Percentiles rank a stretch among this genome's conserved stretches.
Conservation (phyloP, 2,888 invertebrate species). For the Notocelia uddmanniana region DNA sequence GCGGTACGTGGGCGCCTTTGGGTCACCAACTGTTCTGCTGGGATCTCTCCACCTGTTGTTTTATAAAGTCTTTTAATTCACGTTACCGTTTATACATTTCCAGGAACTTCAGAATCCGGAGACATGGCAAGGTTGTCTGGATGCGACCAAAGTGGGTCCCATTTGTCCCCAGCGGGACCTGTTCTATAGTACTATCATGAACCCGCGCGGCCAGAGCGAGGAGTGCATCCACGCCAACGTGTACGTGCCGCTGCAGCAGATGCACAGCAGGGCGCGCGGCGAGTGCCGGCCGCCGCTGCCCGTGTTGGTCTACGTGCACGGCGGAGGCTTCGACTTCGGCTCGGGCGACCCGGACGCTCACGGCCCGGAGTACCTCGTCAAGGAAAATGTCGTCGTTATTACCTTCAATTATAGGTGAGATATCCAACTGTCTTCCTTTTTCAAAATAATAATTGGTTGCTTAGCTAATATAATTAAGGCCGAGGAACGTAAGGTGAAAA, state of each 20-base stretch:
- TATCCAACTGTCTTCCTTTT: background rate
- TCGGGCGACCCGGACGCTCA: conserved; percentile 74
- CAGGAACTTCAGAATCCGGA: conserved; percentile 83
- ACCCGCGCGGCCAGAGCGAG: conserved; percentile 63
- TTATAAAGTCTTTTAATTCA: background rate
- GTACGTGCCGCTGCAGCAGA: conserved; percentile 66
- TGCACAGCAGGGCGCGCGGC: conserved; percentile 47
- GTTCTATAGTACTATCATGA: conserved; percentile 66
- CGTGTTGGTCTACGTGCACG: conserved; percentile 76
- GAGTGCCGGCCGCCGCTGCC: conserved; percentile 56
- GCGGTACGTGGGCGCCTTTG: too few species aligned
- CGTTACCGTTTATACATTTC: background rate
- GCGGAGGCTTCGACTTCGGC: conserved; percentile 77
- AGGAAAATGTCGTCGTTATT: conserved; percentile 71
- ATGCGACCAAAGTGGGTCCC: conserved; percentile 85
- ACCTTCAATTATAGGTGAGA: conserved; percentile 79
- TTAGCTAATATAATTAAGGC: background rate
- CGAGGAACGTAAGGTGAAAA: background rate
- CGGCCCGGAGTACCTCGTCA: conserved; percentile 75
- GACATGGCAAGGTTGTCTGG: conserved; percentile 79
- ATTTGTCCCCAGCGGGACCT: conserved; percentile 87
- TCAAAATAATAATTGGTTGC: too few species aligned
- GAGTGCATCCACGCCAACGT: conserved; percentile 76
- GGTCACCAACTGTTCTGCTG: too few species aligned
- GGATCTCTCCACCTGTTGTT: too few species aligned